Evolutionary conservation across 2,113 vertebrate species (phyloP).

Genomic region (Cricetomys ansorgei): DNA sequence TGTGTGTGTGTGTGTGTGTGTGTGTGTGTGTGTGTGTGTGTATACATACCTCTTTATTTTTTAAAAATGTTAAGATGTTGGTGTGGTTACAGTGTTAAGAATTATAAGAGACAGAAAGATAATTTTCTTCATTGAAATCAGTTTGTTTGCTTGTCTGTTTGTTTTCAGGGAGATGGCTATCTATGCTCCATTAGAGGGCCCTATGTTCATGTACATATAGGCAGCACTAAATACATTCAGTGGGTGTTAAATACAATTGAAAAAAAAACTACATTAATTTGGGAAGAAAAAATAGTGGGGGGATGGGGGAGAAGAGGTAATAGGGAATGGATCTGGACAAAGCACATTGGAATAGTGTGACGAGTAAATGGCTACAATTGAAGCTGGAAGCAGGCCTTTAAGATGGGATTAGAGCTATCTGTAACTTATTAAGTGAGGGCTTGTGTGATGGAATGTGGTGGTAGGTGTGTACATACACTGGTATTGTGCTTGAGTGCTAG

Average conservation of each 20-base stretch:
- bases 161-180: not conserved
- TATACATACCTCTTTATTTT: not conserved
- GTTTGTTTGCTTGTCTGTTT: too few species aligned
- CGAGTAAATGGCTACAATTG: not conserved
- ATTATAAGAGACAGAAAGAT: not conserved
- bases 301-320: not conserved
- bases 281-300: not conserved
- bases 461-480: too few species aligned
- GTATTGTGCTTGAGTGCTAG: too few species aligned
- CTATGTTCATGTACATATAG: not conserved
- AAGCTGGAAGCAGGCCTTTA: not conserved
- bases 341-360: not conserved
- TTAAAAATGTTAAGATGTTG: not conserved
- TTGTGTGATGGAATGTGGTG: not conserved
- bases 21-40: too few species aligned
- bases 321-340: not conserved
- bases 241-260: not conserved
- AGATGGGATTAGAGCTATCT: not conserved
- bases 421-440: not conserved
- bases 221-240: not conserved
- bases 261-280: not conserved
- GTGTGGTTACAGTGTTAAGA: not conserved
- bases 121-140: not conserved
- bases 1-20: too few species aligned
- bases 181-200: not conserved